phyloP scores from a whole-genome alignment of 2,113 vertebrate species.

The Salvelinus namaycush region DNA sequence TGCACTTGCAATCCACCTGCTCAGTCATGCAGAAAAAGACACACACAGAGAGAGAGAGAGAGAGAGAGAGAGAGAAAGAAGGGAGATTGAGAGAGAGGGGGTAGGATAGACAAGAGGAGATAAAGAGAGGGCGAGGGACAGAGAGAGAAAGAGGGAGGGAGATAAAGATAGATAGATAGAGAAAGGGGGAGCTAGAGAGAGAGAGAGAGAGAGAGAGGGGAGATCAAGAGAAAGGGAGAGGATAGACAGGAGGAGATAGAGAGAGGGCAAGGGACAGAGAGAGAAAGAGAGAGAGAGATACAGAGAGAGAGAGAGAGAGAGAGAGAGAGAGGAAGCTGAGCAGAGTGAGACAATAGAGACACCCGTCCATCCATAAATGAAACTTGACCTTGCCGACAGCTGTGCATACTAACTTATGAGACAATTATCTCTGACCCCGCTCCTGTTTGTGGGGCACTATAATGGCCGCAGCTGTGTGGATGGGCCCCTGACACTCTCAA shows the following conservation, averaged over 20 bases:
- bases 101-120: too few species aligned
- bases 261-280: neutral
- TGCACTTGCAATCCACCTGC: constrained; percentile 51
- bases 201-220: neutral
- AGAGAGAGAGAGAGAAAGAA: neutral
- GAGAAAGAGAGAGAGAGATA: too few species aligned
- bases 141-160: constrained; percentile 21
- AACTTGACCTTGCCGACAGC: constrained; percentile 76
- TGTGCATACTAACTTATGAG: constrained; percentile 76
- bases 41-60: neutral
- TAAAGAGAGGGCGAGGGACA: constrained; percentile 23
- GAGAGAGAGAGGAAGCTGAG: constrained; percentile 22
- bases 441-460: constrained; percentile 54
- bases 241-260: too few species aligned
- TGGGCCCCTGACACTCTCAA: constrained; percentile 39
- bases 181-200: too few species aligned
- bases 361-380: constrained; percentile 57
- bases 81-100: neutral
- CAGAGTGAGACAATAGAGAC: constrained; percentile 13
- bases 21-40: constrained; percentile 57
- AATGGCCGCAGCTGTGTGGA: constrained; percentile 51
- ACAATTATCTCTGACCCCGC: constrained; percentile 67
- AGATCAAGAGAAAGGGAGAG: neutral
- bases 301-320: neutral
- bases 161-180: constrained; percentile 21